Percentiles rank a stretch among this genome's conserved stretches.
phyloP scores from a whole-genome alignment of 2,888 invertebrate species.

The Elysia crispata region DNA sequence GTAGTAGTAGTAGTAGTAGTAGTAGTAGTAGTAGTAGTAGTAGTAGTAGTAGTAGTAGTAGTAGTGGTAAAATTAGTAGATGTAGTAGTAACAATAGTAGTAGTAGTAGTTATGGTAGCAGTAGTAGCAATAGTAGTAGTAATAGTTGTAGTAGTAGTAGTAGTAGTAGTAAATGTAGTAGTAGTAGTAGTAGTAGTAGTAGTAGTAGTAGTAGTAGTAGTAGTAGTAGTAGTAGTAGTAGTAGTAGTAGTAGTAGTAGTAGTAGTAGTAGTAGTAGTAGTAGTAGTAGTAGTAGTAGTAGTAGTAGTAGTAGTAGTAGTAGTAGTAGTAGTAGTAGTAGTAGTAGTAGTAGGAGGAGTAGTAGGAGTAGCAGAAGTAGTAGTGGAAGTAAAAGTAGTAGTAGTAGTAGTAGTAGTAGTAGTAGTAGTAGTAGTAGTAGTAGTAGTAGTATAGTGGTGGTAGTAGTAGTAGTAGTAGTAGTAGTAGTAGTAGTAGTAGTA shows the following conservation, averaged over 20 bases:
- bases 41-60: too few species aligned
- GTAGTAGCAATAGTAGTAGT: neutral
- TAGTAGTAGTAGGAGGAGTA: too few species aligned
- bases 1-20: conserved; percentile 1
- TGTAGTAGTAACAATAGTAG: neutral
- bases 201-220: conserved; percentile 9
- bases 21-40: conserved; percentile 4
- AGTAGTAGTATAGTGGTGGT: too few species aligned
- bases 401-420: conserved; percentile 4
- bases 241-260: conserved; percentile 9
- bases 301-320: conserved; percentile 1
- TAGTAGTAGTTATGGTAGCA: neutral
- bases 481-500: conserved; percentile 9
- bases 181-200: neutral
- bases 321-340: conserved; percentile 4
- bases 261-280: conserved; percentile 4
- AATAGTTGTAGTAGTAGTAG: too few species aligned
- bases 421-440: conserved; percentile 2
- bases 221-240: conserved; percentile 9
- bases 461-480: neutral
- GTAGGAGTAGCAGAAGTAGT: too few species aligned
- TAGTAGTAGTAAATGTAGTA: too few species aligned
- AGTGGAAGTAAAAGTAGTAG: too few species aligned
- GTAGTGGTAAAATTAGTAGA: too few species aligned
- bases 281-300: conserved; percentile 9